A percentile compares a stretch with the other conserved stretches of the same genome.
Conservation (phyloP, 2,888 invertebrate species). For the Asteroscopus sphinx region DNA sequence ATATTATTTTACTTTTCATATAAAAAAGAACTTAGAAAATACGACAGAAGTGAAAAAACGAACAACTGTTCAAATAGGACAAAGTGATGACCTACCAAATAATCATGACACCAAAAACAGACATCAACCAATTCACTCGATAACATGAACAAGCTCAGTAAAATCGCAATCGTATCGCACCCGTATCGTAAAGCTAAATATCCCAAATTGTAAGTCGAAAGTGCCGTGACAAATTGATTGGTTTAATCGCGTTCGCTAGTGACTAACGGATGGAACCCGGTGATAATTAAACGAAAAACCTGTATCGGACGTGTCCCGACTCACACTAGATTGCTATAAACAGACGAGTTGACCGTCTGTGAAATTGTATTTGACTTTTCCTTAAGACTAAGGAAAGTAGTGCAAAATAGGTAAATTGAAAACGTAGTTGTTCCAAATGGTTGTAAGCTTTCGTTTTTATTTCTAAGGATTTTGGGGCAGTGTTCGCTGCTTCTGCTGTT, state of each 20-base stretch:
- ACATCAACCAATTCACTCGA: neutral
- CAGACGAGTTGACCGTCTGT: slow-evolving; percentile 58
- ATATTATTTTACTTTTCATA: no score
- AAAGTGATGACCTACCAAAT: neutral
- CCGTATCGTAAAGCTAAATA: slow-evolving; percentile 40
- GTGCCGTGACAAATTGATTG: slow-evolving; percentile 64
- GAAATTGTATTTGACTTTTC: slow-evolving; percentile 62
- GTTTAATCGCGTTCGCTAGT: slow-evolving; percentile 62
- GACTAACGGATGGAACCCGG: slow-evolving; percentile 58
- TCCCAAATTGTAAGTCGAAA: slow-evolving; percentile 56
- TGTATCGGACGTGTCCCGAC: slow-evolving; percentile 57
- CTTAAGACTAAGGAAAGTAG: slow-evolving; percentile 59
- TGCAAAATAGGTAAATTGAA: slow-evolving; percentile 61
- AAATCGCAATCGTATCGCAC: slow-evolving; percentile 36
- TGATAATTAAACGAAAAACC: slow-evolving; percentile 63
- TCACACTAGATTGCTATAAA: slow-evolving; percentile 55
- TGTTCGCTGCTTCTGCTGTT: slow-evolving; percentile 16
- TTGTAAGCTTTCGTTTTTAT: slow-evolving; percentile 54
- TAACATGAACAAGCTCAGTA: slow-evolving; percentile 11
- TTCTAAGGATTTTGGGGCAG: slow-evolving; percentile 36
- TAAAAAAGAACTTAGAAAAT: no score
- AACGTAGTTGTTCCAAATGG: slow-evolving; percentile 44
- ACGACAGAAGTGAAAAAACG: no score
- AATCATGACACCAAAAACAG: neutral
- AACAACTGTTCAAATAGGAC: no score